Conservation (phyloP, 2,797 vertebrate species). For the Zalophus californianus region DNA sequence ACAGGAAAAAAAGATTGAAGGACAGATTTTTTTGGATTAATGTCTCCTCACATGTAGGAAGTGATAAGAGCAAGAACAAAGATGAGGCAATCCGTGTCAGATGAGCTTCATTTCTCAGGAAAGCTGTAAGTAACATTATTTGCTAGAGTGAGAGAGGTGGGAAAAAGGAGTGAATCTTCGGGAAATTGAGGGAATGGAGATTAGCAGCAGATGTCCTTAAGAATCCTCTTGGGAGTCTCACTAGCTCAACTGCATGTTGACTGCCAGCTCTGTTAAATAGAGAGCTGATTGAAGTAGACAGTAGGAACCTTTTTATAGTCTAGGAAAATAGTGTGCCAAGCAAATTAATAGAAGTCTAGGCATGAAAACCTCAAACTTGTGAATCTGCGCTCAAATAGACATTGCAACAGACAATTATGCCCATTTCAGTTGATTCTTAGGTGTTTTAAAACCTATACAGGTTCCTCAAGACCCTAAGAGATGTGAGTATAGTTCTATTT, state of each 20-base stretch:
- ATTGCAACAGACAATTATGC: background rate
- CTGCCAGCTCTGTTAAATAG: slow-evolving; percentile 58
- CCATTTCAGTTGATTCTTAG: background rate
- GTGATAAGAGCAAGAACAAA: background rate
- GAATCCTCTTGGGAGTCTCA: slow-evolving; percentile 44
- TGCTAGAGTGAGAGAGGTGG: background rate
- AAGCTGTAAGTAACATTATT: background rate
- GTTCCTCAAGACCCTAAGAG: background rate
- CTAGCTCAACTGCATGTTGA: background rate
- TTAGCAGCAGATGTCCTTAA: slow-evolving; percentile 62
- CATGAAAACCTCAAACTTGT: background rate
- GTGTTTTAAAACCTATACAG: slow-evolving; percentile 5
- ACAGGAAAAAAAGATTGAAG: background rate
- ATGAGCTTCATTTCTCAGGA: background rate
- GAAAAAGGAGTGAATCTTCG: background rate
- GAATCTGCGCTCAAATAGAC: background rate
- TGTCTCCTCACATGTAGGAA: background rate
- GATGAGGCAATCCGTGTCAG: background rate
- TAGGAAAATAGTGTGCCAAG: slow-evolving; percentile 51
- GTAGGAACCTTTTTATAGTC: background rate
- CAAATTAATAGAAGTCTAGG: slow-evolving; percentile 44
- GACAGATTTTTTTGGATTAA: background rate
- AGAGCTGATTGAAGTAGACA: slow-evolving; percentile 55
- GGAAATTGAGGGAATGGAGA: slow-evolving; percentile 36
- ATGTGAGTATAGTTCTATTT: background rate